These are phyloP conservation scores for Drosophila sproati DNA, from an alignment of 1,140 invertebrate genomes.

Conservation along the genomic window DNA sequence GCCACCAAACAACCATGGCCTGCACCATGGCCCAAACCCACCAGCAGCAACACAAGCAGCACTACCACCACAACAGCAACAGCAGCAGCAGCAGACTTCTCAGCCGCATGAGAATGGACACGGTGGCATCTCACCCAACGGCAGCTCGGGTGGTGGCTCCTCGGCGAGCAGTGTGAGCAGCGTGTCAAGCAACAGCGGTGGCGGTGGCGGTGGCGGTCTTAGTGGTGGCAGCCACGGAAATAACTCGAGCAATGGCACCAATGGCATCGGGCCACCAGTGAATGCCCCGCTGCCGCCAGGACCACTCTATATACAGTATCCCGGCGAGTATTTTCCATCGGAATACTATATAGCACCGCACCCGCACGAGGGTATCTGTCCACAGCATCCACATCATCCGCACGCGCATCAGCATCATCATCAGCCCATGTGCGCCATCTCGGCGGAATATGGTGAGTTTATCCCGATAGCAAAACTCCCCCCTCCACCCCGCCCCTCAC, in stretches of 20 bases:
- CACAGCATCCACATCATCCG: slow-evolving; percentile 80
- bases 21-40: slow-evolving; percentile 48
- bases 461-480: neutral
- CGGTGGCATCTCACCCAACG: slow-evolving; percentile 61
- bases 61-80: neutral
- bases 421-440: slow-evolving; percentile 82
- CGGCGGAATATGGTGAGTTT: slow-evolving; percentile 81
- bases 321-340: slow-evolving; percentile 79
- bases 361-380: slow-evolving; percentile 82
- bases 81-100: slow-evolving; percentile 37
- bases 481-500: neutral
- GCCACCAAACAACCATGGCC: slow-evolving; percentile 26
- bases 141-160: slow-evolving; percentile 61
- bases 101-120: slow-evolving; percentile 65
- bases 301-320: slow-evolving; percentile 78
- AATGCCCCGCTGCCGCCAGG: slow-evolving; percentile 49
- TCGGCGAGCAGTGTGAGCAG: slow-evolving; percentile 72
- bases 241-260: slow-evolving; percentile 51
- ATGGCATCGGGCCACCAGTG: slow-evolving; percentile 58
- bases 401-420: slow-evolving; percentile 69
- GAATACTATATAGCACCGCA: slow-evolving; percentile 82
- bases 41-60: slow-evolving; percentile 6
- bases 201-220: slow-evolving; percentile 48
- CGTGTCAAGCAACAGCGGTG: slow-evolving; percentile 61
- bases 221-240: slow-evolving; percentile 47